Base-by-base conservation (phyloP, 1,140 invertebrate species). In the Drepana arcuata region DNA sequence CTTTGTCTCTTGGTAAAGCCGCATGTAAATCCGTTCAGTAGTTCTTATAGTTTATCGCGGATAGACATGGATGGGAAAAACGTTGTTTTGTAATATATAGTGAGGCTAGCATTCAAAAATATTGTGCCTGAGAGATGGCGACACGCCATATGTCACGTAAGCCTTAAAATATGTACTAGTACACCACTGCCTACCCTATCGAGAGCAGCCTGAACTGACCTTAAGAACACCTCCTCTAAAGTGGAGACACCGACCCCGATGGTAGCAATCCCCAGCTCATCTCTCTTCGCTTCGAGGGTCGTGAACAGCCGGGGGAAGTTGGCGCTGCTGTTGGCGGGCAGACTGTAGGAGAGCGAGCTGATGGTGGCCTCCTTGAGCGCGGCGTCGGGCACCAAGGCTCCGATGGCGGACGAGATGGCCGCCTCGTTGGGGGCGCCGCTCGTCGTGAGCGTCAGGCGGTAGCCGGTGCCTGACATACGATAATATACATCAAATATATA, bases 211-310 rank as follows among this genome's bases (percentile, higher is more conserved):
- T n/a, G n/a, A 25, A 67, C 83, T 79, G 75, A 93, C 92, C 88
- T 92, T 10, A 95, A 64, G 63, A 95, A 95, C 6, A 96, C 93
- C 81, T 95, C 92, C 65, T 96, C 94, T 56, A 96, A 85, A 0
- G 93, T 95, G 5, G 93, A 93, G 1, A 93, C 86, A 0, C 92
- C 91, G 0, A 94, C 88, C 1, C 93, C 93, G 47, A 93, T 92
- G 13, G 90, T 91, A 12, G 87, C 81, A 27, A 96, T 88, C 0
- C 89, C 89, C 3, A 94, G 65, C 16, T 85, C 53, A 0, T 71
- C 59, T 42, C 87, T 87, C 5, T 86, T 71, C 0, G 52, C 39
- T 59, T 95, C 92, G 12, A 95, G 56, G 9, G 85, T 69, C 10
- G 84, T 73, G 55, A 95, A 88, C 26, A 93, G 74, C 26, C 79